A percentile compares a stretch with the other conserved stretches of the same genome.
Evolutionary conservation across 2,113 vertebrate species (phyloP).

Genomic region (Channa maculata): DNA sequence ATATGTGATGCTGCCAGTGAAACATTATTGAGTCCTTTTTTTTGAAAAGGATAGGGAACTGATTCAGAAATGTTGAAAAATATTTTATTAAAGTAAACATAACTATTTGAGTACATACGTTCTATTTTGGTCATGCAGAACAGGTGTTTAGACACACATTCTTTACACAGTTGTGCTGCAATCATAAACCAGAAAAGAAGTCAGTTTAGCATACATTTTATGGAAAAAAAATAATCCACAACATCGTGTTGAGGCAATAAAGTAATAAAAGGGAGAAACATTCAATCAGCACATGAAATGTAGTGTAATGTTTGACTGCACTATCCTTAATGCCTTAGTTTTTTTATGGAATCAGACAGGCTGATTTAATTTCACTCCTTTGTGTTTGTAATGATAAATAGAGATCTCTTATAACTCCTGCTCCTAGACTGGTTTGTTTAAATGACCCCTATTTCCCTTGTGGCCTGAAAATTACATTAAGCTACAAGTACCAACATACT

Average conservation of each 20-base stretch:
- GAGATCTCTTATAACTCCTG: constrained; percentile 25
- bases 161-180: constrained; percentile 18
- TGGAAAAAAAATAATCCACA: constrained; percentile 19
- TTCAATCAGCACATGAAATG: constrained; percentile 27
- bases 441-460: constrained; percentile 23
- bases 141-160: constrained; percentile 5
- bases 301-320: constrained; percentile 36
- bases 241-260: constrained; percentile 23
- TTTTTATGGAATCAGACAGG: constrained; percentile 30
- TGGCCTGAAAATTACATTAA: constrained; percentile 21
- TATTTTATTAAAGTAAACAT: constrained; percentile 22
- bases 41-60: constrained; percentile 27
- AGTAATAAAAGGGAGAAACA: constrained; percentile 26
- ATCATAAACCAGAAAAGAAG: constrained; percentile 20
- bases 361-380: constrained; percentile 31
- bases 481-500: constrained; percentile 20
- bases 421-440: constrained; percentile 19
- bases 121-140: constrained; percentile 16
- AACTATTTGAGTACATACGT: constrained; percentile 7
- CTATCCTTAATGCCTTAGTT: constrained; percentile 52
- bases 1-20: constrained; percentile 35
- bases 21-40: constrained; percentile 24
- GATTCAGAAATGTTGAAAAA: constrained; percentile 29
- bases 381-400: constrained; percentile 36
- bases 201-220: constrained; percentile 48